phyloP scores from a whole-genome alignment of 2,113 vertebrate species.

The Oncorhynchus gorbuscha region DNA sequence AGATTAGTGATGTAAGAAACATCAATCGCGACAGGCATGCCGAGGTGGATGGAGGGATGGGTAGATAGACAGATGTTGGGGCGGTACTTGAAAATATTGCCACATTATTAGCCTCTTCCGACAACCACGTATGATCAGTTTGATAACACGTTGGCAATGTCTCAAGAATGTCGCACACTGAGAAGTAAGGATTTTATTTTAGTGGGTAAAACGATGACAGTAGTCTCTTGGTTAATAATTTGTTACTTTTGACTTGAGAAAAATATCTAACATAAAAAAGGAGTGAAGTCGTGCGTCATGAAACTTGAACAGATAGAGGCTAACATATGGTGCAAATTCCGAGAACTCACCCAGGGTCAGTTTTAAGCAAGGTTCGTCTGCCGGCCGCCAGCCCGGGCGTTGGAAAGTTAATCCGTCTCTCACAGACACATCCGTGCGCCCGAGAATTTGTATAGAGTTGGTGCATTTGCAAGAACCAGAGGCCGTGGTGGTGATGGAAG shows the following conservation, averaged over 20 bases:
- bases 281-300: not conserved
- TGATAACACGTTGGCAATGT: constrained; percentile 43
- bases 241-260: not conserved
- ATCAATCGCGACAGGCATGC: constrained; percentile 66
- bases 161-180: constrained; percentile 41
- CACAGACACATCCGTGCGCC: not conserved
- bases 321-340: constrained; percentile 23
- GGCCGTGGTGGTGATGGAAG: not conserved
- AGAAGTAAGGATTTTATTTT: constrained; percentile 46
- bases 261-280: no score
- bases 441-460: not conserved
- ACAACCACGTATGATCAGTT: constrained; percentile 50
- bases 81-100: constrained; percentile 68
- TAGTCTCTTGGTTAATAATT: not conserved
- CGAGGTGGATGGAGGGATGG: constrained; percentile 29
- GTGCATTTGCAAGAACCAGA: not conserved
- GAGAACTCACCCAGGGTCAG: constrained; percentile 58
- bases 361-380: constrained; percentile 1
- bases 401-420: constrained; percentile 40
- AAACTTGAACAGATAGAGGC: not conserved
- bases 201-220: constrained; percentile 19
- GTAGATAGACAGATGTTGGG: constrained; percentile 67
- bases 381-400: not conserved
- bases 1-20: constrained; percentile 69
- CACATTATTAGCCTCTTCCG: constrained; percentile 59